Conservation (phyloP, 2,888 invertebrate genomes). For the Drosophila macrospina region DNA sequence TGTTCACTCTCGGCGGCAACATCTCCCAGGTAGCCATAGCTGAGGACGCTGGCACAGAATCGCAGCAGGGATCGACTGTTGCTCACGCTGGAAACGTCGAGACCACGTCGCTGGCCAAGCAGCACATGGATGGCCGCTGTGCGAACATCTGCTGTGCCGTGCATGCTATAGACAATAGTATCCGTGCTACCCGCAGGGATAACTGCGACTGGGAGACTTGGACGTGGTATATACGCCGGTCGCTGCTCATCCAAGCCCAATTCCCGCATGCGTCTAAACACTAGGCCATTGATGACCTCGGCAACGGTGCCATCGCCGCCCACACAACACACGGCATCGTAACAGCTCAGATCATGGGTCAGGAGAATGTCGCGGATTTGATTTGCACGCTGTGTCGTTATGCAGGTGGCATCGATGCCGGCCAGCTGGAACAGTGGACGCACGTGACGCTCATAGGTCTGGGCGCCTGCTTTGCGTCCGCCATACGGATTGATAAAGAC, state of each 20-base stretch:
- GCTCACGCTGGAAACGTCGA: constrained; percentile 91
- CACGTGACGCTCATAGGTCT: constrained; percentile 91
- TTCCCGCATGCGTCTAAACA: constrained; percentile 86
- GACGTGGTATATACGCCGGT: constrained; percentile 83
- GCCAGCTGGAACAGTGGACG: constrained; percentile 89
- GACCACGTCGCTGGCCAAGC: constrained; percentile 90
- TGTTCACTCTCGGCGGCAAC: constrained; percentile 92
- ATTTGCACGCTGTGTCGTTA: constrained; percentile 90
- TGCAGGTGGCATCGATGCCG: constrained; percentile 88
- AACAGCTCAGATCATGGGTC: constrained; percentile 87
- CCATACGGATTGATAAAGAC: constrained; percentile 94
- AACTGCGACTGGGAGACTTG: constrained; percentile 85
- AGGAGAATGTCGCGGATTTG: constrained; percentile 90
- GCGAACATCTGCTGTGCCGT: constrained; percentile 91
- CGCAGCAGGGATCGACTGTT: constrained; percentile 88
- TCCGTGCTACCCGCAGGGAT: constrained; percentile 92
- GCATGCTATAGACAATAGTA: constrained; percentile 91
- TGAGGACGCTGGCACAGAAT: constrained; percentile 91
- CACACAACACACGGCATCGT: constrained; percentile 91
- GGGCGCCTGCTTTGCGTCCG: constrained; percentile 90
- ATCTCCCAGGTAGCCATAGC: constrained; percentile 95
- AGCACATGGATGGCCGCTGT: constrained; percentile 94
- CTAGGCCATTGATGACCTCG: constrained; percentile 91
- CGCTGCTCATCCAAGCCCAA: constrained; percentile 74
- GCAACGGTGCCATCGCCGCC: constrained; percentile 95